Conservation (phyloP, 2,888 invertebrate species). For the Leptinotarsa haldemani region DNA sequence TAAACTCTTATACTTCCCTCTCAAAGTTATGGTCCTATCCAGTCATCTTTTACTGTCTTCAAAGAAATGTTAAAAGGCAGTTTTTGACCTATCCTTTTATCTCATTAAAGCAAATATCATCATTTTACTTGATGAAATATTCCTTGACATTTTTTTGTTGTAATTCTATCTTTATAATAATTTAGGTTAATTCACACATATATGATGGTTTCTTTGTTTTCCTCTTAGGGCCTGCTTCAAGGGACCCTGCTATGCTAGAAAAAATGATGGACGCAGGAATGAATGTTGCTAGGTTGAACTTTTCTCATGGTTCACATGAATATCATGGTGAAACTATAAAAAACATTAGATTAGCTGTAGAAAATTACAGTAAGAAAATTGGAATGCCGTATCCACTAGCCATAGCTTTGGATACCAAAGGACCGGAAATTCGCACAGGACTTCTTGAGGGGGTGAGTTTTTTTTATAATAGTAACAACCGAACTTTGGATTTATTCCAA, state of each 20-base stretch:
- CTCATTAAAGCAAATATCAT: too few relatives aligned
- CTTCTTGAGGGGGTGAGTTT: slow-evolving; percentile 87
- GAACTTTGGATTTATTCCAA: background rate
- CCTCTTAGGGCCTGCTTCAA: slow-evolving; percentile 79
- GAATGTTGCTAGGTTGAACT: slow-evolving; percentile 96
- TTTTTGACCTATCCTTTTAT: too few relatives aligned
- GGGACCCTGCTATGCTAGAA: slow-evolving; percentile 83
- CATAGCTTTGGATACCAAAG: slow-evolving; percentile 97
- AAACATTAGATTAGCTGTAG: slow-evolving; percentile 89
- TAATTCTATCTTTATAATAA: too few relatives aligned
- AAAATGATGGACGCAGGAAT: slow-evolving; percentile 97
- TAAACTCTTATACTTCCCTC: too few relatives aligned
- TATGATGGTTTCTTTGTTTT: background rate
- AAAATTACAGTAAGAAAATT: slow-evolving; percentile 79
- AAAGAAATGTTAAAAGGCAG: too few relatives aligned
- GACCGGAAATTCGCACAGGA: slow-evolving; percentile 98
- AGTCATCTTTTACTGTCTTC: too few relatives aligned
- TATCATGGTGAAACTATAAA: slow-evolving; percentile 92
- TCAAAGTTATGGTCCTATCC: too few relatives aligned
- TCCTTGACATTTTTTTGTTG: too few relatives aligned
- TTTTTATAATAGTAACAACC: background rate
- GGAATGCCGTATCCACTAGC: slow-evolving; percentile 86
- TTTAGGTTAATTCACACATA: too few relatives aligned
- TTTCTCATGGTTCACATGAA: slow-evolving; percentile 96
- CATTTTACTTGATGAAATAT: too few relatives aligned